A percentile compares a stretch with the other conserved stretches of the same genome.
Evolutionary conservation across 2,888 invertebrate species (phyloP).

Genomic region (Theristus sp.): DNA sequence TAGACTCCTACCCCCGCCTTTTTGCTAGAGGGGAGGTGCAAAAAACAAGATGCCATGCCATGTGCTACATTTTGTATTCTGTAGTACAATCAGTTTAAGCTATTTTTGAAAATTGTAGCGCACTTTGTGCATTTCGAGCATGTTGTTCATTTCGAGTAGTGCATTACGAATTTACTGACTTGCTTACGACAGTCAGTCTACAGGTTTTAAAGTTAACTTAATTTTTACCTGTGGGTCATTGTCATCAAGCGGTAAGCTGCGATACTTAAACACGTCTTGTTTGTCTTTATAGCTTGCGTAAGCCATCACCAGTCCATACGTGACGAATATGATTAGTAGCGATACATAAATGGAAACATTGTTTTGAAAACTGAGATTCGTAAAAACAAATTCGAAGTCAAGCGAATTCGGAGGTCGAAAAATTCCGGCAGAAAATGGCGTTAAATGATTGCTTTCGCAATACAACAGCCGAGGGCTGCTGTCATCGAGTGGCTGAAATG

Average conservation of each 20-base stretch:
- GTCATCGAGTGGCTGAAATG: background rate
- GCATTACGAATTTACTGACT: no score
- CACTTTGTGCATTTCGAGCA: no score
- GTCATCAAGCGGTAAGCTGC: conserved; percentile 26
- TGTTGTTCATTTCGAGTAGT: no score
- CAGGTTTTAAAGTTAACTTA: background rate
- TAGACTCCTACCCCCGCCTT: no score
- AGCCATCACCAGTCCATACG: conserved; percentile 31
- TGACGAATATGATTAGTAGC: conserved; percentile 28
- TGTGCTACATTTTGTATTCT: no score
- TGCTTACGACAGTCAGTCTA: no score
- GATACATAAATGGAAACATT: conserved; percentile 36
- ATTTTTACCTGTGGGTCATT: conserved; percentile 15
- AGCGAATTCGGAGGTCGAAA: conserved; percentile 35
- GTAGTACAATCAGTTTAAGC: no score
- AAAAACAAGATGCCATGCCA: no score
- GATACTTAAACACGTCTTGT: conserved; percentile 15
- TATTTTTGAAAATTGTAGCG: no score
- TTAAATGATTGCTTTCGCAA: conserved; percentile 30
- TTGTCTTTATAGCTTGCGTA: conserved; percentile 34
- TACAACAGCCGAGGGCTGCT: conserved; percentile 7
- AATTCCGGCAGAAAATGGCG: conserved; percentile 35
- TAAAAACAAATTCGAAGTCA: conserved; percentile 36
- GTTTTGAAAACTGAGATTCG: conserved; percentile 32
- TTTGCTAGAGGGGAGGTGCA: no score